A percentile compares a stretch with the other conserved stretches of the same genome.
Evolutionary conservation across 2,888 invertebrate genomes (phyloP).

Genomic region (Cephonodes hylas): DNA sequence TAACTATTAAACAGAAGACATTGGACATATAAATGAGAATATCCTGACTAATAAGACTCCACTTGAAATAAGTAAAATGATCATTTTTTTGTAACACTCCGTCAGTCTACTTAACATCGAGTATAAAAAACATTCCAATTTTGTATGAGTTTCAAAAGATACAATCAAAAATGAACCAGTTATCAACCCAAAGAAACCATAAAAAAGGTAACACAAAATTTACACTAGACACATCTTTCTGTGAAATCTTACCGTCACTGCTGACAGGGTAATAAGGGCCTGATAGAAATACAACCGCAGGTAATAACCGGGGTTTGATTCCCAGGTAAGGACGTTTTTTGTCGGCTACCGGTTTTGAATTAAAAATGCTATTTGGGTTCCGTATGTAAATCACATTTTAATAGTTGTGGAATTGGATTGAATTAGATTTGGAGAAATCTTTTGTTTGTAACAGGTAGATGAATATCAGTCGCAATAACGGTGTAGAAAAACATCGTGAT

Average conservation of each 20-base stretch:
- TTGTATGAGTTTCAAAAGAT: too few relatives aligned
- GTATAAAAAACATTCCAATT: too few relatives aligned
- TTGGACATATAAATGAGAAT: too few relatives aligned
- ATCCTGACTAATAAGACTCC: too few relatives aligned
- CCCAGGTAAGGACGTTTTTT: conserved; percentile 17
- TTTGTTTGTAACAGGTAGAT: neutral
- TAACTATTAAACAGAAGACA: too few relatives aligned
- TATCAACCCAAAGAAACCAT: neutral
- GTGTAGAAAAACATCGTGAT: too few relatives aligned
- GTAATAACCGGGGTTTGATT: conserved; percentile 21
- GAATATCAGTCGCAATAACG: too few relatives aligned
- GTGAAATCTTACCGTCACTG: conserved; percentile 13
- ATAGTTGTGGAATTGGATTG: neutral
- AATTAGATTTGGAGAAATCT: neutral
- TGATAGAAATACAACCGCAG: conserved; percentile 22
- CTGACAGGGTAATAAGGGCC: conserved; percentile 22
- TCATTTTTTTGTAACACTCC: too few relatives aligned
- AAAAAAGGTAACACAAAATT: conserved; percentile 8
- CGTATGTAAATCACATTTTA: neutral
- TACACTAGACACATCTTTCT: conserved; percentile 8
- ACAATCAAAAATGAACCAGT: neutral
- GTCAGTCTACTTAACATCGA: too few relatives aligned
- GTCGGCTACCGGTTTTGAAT: conserved; percentile 1
- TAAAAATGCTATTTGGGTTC: neutral
- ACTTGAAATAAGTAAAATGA: too few relatives aligned